Conservation (phyloP, 2,113 vertebrate genomes). For the Petrocephalus zakoni region DNA sequence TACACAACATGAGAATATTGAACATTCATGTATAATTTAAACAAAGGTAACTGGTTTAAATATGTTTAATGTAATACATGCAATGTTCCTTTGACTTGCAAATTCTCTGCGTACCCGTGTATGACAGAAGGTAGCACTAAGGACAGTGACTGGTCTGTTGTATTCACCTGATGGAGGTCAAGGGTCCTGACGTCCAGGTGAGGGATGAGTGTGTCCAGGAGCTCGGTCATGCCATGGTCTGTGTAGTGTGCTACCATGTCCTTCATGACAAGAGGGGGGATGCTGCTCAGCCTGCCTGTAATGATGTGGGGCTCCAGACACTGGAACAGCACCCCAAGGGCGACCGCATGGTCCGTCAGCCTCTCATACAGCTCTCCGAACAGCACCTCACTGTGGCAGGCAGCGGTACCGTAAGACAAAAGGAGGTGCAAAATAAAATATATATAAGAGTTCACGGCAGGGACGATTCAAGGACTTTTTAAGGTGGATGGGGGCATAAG, state of each 20-base stretch:
- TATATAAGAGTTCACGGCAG: neutral
- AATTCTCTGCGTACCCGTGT: neutral
- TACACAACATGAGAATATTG: neutral
- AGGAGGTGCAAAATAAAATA: neutral
- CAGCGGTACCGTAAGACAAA: neutral
- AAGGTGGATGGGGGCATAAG: neutral
- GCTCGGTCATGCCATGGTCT: constrained; percentile 15
- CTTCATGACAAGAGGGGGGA: constrained; percentile 22
- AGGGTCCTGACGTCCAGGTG: constrained; percentile 29
- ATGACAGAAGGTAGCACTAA: neutral
- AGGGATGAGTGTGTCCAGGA: constrained; percentile 22
- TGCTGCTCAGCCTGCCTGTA: constrained; percentile 1
- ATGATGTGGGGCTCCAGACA: constrained; percentile 26
- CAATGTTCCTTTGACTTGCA: neutral
- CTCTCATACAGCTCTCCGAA: constrained; percentile 26
- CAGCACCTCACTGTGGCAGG: constrained; percentile 20
- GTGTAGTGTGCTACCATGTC: constrained; percentile 24
- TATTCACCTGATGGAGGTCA: constrained; percentile 29
- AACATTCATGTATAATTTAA: neutral
- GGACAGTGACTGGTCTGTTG: neutral
- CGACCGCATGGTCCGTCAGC: constrained; percentile 14
- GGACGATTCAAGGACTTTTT: neutral
- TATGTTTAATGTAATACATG: neutral
- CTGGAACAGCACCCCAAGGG: constrained; percentile 24
- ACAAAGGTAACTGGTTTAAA: neutral